Base-by-base conservation (phyloP, 2,797 vertebrate genomes). In the Hyperoplus immaculatus region DNA sequence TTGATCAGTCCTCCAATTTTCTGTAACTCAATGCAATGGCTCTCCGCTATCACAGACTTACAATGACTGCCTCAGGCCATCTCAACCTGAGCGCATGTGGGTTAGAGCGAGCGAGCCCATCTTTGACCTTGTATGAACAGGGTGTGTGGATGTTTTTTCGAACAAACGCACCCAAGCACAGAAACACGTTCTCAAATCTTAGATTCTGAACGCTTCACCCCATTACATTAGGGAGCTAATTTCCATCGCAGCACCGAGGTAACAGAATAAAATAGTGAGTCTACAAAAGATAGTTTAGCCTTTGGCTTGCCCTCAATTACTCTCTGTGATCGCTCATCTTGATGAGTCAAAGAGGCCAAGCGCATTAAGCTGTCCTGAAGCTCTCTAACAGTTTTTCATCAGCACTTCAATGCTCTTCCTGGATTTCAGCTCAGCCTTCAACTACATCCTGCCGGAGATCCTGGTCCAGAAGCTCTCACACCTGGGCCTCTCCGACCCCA, bases 261-360 rank as follows among this genome's bases (percentile, higher is more conserved):
- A 84, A 75, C 64, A 71, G 73, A 86, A 83, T 87, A 83, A 90
- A 80, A 80, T 68, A 80, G 78, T 59, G 60, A 57, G 51, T 78
- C 74, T 77, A 85, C 21, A 81, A 88, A 89, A 83, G 87, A 85
- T 82, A 86, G 81, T 89, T 91, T 88, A 90, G 89, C 89, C 91
- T 90, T 84, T 86, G 65, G 85, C 83, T 87, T 88, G 87, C 77
- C 91, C 90, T 91, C 88, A 88, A 87, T 91, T 90, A 86, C 81
- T 84, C 79, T 78, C 68, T 83, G 69, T 86, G 89, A 89, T 91
- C 64, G 46, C 72, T 80, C 71, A 61, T 80, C 82, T 80, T 83
- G 85, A 91, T 89, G 87, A 92, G 89, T 90, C 86, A 86, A 62
- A 87, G 78, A 75, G 87, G 89, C 84, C 87, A 77, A 66, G 80